These are phyloP conservation scores for Premnoplex brunnescens DNA, from an alignment of 2,797 vertebrate genomes.

Conservation along the genomic window DNA sequence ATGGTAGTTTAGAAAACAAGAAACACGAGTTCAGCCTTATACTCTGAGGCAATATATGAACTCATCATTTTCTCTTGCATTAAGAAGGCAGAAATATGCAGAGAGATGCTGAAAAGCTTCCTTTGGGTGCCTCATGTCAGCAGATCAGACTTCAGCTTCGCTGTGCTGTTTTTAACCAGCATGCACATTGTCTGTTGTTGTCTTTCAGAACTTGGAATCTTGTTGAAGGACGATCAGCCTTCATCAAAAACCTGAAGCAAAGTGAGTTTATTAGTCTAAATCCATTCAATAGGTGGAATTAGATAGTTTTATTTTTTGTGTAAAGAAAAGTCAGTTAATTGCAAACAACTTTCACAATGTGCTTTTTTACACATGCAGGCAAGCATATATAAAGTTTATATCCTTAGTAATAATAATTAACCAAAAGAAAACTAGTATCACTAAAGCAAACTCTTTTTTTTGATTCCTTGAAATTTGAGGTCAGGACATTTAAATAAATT, in stretches of 20 bases:
- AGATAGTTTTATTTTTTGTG: background rate
- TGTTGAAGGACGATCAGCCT: conserved; percentile 90
- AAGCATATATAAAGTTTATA: background rate
- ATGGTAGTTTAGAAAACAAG: background rate
- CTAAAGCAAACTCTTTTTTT: background rate
- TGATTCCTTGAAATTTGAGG: background rate
- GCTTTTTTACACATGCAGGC: background rate
- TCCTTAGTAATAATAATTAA: background rate
- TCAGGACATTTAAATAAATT: background rate
- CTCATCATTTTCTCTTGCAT: background rate
- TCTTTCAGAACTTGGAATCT: conserved; percentile 96
- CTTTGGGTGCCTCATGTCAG: background rate
- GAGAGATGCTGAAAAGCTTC: conserved; percentile 16
- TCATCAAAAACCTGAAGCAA: conserved; percentile 96
- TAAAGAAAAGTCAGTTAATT: background rate
- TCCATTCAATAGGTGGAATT: background rate
- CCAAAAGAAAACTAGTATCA: background rate
- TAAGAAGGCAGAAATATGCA: background rate
- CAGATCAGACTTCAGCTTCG: background rate
- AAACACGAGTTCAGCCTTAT: background rate
- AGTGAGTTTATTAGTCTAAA: conserved; percentile 80
- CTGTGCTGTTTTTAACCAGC: background rate
- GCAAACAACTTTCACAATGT: background rate
- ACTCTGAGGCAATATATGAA: background rate
- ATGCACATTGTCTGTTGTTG: background rate